Evolutionary conservation across 2,113 vertebrate species (phyloP).

Genomic region (Nyctereutes procyonoides): DNA sequence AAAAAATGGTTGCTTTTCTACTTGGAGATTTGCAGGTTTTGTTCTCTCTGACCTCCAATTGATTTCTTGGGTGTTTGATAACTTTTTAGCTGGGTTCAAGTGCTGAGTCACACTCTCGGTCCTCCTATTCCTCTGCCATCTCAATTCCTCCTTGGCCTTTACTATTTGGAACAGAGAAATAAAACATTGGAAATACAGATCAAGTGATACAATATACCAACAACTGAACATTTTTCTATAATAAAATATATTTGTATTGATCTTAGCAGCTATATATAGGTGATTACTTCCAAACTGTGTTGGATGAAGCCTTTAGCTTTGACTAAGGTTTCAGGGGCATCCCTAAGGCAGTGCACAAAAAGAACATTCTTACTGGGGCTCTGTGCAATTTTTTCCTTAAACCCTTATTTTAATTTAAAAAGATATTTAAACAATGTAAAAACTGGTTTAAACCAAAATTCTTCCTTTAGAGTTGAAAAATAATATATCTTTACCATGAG

Average conservation of each 20-base stretch:
- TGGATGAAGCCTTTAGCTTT: background rate
- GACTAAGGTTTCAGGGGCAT: background rate
- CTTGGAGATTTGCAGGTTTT: background rate
- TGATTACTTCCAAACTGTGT: background rate
- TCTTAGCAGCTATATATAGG: background rate
- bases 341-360: rapidly evolving
- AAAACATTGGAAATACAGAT: background rate
- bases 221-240: background rate
- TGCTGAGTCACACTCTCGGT: rapidly evolving
- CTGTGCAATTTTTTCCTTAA: background rate
- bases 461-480: background rate
- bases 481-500: background rate
- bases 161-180: background rate
- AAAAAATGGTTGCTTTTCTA: background rate
- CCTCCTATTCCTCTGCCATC: background rate
- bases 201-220: background rate
- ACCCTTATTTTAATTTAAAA: background rate
- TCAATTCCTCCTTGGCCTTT: background rate
- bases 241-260: background rate
- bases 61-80: background rate
- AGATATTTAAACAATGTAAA: background rate
- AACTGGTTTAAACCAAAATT: background rate
- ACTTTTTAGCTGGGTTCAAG: background rate
- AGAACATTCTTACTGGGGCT: background rate
- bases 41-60: background rate